phyloP scores from a whole-genome alignment of 2,888 invertebrate species.

The Drosophila percnosoma region DNA sequence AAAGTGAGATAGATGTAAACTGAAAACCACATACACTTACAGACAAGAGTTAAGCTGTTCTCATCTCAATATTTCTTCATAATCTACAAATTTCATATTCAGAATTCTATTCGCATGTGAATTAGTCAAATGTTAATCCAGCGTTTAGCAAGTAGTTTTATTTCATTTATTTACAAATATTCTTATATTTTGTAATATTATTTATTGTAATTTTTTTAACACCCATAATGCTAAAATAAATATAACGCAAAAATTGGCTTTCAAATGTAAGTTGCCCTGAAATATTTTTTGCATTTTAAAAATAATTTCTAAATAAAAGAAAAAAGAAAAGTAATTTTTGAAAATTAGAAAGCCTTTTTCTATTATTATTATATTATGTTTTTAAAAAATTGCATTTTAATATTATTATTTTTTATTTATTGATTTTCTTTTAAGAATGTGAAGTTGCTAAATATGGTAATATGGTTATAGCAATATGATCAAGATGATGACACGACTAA shows the following conservation, averaged over 20 bases:
- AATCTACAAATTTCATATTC: neutral
- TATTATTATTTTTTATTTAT: neutral
- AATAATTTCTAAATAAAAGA: neutral
- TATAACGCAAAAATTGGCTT: neutral
- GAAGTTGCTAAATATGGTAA: neutral
- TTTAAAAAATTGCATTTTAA: neutral
- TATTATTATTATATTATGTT: neutral
- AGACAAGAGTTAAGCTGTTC: neutral
- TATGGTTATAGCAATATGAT: neutral
- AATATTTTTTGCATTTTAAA: neutral
- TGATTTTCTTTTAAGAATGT: neutral
- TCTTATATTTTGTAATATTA: too few relatives aligned
- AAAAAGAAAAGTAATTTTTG: neutral
- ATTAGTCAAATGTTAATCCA: neutral
- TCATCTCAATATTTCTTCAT: neutral
- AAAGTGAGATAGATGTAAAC: neutral
- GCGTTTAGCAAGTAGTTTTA: fast-evolving
- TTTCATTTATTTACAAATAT: too few relatives aligned
- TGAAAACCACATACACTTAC: neutral
- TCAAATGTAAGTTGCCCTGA: neutral
- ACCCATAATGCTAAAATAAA: neutral
- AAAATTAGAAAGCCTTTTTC: neutral
- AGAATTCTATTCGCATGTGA: neutral
- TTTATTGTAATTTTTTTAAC: too few relatives aligned
- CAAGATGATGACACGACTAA: too few relatives aligned